Base-by-base conservation (phyloP, 2,113 vertebrate genomes). In the Mellivora capensis region DNA sequence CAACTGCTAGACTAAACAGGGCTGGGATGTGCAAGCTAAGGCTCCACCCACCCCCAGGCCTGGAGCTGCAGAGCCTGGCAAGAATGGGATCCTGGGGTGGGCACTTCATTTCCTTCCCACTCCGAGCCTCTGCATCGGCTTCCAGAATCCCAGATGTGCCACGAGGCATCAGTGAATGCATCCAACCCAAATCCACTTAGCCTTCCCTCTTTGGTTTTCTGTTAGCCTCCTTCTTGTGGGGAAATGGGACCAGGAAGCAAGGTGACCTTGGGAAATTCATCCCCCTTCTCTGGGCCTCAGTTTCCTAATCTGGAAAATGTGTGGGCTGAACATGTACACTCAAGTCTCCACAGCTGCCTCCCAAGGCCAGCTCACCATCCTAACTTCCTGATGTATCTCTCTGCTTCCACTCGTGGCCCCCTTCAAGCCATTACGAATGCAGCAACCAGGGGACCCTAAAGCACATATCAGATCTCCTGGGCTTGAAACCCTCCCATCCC, bases 1-100 rank as follows among this genome's bases (percentile, higher is more conserved):
- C 87, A 62, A 71, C 4, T 0, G 94, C 90, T 96, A 97, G 96
- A 97, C 93, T 95, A 96, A 96, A 97, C 94, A 94, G 76, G 59
- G 80, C 42, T 95, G 80, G 39, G 92, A 90, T 90, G 27, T 71
- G 88, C 47, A 89, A 80, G 82, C 44, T 42, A 93, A 54, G 18
- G 57, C 69, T 83, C 31, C 62, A 34, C 67, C 7, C n/a, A 82
- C 57, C 72, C 34, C 17, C 34, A 42, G 64, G 39, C 71, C 23
- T 47, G 59, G 42, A 90, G 93, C 37, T 31, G 42, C 69, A 85
- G 91, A 95, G 85, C 13, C 23, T 49, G 61, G 54, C 34, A 34
- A n/a, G 74, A 96, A 92, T 42, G 74, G 71, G 85, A 59, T 47
- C 81, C 42, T 72, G 91, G 59, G 71, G 62, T 83, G 59, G 57